phyloP scores from a whole-genome alignment of 2,888 invertebrate species.

The Eupithecia inturbata region DNA sequence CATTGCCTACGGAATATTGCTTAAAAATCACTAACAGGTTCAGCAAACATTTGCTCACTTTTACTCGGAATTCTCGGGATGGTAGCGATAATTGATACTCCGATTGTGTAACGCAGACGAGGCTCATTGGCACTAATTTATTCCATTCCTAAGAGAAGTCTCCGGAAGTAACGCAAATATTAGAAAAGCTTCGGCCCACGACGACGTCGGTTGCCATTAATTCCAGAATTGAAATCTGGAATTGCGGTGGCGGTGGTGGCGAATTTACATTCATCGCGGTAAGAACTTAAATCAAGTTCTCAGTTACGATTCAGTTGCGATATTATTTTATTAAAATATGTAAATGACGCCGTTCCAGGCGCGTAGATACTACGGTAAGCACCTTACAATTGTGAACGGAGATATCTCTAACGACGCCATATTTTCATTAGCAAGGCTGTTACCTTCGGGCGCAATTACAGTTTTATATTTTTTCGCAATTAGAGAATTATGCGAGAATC shows the following conservation, averaged over 20 bases:
- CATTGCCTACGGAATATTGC: constrained; percentile 67
- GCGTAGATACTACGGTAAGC: constrained; percentile 76
- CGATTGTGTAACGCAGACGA: constrained; percentile 47
- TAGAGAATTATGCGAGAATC: constrained; percentile 22
- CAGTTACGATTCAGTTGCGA: constrained; percentile 84
- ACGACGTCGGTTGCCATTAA: constrained; percentile 73
- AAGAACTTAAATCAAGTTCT: constrained; percentile 85
- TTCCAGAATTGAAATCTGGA: constrained; percentile 84
- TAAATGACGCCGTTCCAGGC: constrained; percentile 77
- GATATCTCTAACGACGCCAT: constrained; percentile 78
- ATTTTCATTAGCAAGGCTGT: constrained; percentile 78
- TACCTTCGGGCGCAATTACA: constrained; percentile 63
- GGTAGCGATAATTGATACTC: constrained; percentile 41
- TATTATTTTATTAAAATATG: constrained; percentile 85
- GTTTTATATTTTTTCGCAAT: constrained; percentile 61
- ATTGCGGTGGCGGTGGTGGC: constrained; percentile 78
- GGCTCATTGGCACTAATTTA: constrained; percentile 76
- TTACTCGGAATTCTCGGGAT: constrained; percentile 7
- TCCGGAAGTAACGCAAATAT: constrained; percentile 83
- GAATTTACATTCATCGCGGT: constrained; percentile 84
- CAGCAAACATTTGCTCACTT: constrained; percentile 15
- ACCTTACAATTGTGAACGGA: constrained; percentile 75
- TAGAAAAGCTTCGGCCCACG: constrained; percentile 79
- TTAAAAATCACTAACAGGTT: constrained; percentile 50
- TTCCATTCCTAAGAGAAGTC: constrained; percentile 79